Evolutionary conservation across 2,113 vertebrate species (phyloP).

Genomic region (Podarcis cretensis): DNA sequence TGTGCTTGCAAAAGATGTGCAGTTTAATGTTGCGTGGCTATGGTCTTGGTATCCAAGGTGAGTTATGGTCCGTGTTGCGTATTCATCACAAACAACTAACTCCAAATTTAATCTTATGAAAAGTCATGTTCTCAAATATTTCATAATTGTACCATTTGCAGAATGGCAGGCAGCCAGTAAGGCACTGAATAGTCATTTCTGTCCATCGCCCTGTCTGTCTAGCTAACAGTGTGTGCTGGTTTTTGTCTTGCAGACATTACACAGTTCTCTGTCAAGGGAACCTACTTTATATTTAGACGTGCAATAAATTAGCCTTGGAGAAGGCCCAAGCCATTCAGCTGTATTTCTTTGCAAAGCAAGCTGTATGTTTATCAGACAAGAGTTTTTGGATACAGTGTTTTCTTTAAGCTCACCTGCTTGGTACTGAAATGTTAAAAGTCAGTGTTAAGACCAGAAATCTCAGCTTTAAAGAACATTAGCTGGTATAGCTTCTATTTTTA

Average conservation of each 20-base stretch:
- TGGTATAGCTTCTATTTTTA: background rate
- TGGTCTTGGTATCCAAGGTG: constrained; percentile 53
- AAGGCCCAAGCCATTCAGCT: constrained; percentile 58
- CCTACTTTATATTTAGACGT: constrained; percentile 71
- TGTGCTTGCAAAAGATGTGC: constrained; percentile 43
- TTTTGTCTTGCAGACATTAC: constrained; percentile 71
- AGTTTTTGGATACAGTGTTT: constrained; percentile 61
- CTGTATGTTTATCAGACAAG: constrained; percentile 63
- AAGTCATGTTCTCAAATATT: constrained; percentile 74
- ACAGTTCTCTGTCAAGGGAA: constrained; percentile 69
- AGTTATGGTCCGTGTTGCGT: constrained; percentile 53
- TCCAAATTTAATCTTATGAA: constrained; percentile 69
- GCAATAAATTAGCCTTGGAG: constrained; percentile 68
- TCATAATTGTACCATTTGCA: constrained; percentile 73
- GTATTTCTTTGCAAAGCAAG: constrained; percentile 50
- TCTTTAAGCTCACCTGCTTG: constrained; percentile 39
- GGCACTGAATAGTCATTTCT: constrained; percentile 74
- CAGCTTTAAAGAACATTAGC: background rate
- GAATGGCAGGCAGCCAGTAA: constrained; percentile 68
- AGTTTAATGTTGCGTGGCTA: constrained; percentile 45
- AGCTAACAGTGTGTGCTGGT: constrained; percentile 65
- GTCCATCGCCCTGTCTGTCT: constrained; percentile 72
- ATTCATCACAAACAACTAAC: constrained; percentile 60
- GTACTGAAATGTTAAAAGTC: constrained; percentile 17
- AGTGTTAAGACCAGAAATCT: constrained; percentile 21